phyloP scores from a whole-genome alignment of 2,888 invertebrate genomes.

The Plagodis pulveraria region DNA sequence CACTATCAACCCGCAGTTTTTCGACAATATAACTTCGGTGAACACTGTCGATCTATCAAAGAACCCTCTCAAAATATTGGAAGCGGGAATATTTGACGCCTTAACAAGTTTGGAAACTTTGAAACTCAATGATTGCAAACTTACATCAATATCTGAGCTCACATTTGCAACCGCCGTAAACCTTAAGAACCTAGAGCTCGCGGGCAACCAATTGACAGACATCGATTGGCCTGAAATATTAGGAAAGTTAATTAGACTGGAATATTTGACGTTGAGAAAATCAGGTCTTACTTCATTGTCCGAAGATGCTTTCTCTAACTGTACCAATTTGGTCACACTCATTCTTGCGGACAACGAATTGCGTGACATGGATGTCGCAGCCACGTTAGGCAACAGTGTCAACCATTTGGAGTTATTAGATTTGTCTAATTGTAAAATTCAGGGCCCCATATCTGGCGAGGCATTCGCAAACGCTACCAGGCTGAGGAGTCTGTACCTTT shows the following conservation, averaged over 20 bases:
- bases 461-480: constrained; percentile 88
- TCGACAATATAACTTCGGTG: constrained; percentile 87
- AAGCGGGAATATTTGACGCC: constrained; percentile 86
- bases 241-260: constrained; percentile 85
- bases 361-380: constrained; percentile 86
- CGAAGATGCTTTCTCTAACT: constrained; percentile 87
- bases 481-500: constrained; percentile 86
- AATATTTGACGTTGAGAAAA: constrained; percentile 86
- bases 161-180: constrained; percentile 85
- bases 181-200: constrained; percentile 87
- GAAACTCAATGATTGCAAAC: constrained; percentile 87
- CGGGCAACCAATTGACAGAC: constrained; percentile 83
- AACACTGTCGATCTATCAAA: constrained; percentile 89
- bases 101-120: constrained; percentile 87
- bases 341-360: constrained; percentile 88
- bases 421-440: constrained; percentile 88
- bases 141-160: constrained; percentile 83
- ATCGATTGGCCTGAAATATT: constrained; percentile 87
- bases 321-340: constrained; percentile 86
- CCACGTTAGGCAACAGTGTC: constrained; percentile 86
- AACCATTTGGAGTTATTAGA: constrained; percentile 87
- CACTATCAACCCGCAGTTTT: constrained; percentile 86
- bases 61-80: constrained; percentile 86
- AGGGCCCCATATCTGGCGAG: constrained; percentile 87
- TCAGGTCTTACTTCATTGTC: constrained; percentile 86